These are phyloP conservation scores for Sceloporus tristichus DNA, from an alignment of 2,113 vertebrate species.

Conservation along the genomic window DNA sequence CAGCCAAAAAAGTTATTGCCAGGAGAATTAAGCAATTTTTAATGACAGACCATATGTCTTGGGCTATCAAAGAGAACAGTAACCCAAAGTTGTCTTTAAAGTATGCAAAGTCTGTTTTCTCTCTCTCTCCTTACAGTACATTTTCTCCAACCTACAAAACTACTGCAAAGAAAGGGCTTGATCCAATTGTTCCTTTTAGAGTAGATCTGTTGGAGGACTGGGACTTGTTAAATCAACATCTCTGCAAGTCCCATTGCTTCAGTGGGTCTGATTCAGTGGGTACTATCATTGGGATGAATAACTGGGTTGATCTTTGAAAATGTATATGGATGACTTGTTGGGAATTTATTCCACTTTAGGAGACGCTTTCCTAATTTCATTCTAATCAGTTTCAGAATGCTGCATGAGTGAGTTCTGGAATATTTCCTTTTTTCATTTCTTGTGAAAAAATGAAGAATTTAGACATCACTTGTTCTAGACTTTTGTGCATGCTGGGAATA, in stretches of 20 bases:
- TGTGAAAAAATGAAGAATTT: background rate
- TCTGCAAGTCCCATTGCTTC: no score
- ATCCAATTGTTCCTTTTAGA: no score
- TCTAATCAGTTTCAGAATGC: background rate
- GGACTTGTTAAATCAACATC: no score
- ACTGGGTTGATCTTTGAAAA: no score
- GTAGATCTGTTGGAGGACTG: no score
- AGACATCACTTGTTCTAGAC: background rate
- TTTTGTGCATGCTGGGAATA: no score
- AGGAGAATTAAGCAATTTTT: constrained; percentile 20
- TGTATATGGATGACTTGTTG: background rate
- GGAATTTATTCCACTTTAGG: background rate
- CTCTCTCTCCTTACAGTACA: background rate
- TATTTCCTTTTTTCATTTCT: background rate
- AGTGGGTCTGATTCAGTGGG: no score
- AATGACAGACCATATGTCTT: constrained; percentile 18
- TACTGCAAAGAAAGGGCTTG: background rate
- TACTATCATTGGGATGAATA: no score
- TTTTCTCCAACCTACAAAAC: background rate
- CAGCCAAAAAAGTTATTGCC: constrained; percentile 17
- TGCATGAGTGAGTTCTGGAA: background rate
- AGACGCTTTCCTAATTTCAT: background rate
- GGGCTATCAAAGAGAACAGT: constrained; percentile 11
- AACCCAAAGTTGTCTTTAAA: background rate
- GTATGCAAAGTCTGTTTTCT: background rate